Conservation (phyloP, 2,888 invertebrate species). For the Spialia ferax region DNA sequence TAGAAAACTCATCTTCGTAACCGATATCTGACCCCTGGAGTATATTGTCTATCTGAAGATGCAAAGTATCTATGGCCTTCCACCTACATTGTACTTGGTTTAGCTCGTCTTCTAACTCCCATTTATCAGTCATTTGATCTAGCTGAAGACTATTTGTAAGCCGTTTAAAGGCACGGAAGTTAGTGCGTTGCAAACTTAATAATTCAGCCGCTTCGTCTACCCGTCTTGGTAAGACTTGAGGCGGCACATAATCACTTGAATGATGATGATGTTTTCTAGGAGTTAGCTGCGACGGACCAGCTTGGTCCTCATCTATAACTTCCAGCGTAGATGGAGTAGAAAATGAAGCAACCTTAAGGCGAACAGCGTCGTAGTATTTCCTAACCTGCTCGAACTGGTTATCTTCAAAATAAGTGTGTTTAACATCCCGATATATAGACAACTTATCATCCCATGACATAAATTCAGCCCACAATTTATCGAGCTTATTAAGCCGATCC, state of each 20-base stretch:
- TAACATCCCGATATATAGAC: too few species aligned
- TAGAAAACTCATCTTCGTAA: too few species aligned
- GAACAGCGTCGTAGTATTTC: too few species aligned
- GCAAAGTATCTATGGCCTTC: constrained; percentile 16
- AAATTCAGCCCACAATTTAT: too few species aligned
- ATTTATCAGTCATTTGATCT: constrained; percentile 2
- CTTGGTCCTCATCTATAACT: neutral
- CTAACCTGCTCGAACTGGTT: too few species aligned
- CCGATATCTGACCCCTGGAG: constrained; percentile 4
- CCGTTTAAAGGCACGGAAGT: constrained; percentile 10
- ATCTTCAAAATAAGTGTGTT: too few species aligned
- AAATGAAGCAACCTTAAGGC: neutral
- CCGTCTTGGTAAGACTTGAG: neutral
- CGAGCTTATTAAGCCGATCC: too few species aligned
- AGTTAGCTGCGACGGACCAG: neutral
- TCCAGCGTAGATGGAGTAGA: neutral
- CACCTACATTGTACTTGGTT: constrained; percentile 5
- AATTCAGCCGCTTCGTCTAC: neutral
- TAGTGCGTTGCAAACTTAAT: constrained; percentile 2
- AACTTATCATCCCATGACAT: too few species aligned
- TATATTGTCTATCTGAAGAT: constrained; percentile 16
- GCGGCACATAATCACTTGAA: neutral
- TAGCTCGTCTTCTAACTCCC: constrained; percentile 16
- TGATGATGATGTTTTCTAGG: neutral
- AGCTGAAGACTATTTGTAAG: neutral